Base-by-base conservation (phyloP, 1,140 invertebrate genomes). In the Sipha flava region DNA sequence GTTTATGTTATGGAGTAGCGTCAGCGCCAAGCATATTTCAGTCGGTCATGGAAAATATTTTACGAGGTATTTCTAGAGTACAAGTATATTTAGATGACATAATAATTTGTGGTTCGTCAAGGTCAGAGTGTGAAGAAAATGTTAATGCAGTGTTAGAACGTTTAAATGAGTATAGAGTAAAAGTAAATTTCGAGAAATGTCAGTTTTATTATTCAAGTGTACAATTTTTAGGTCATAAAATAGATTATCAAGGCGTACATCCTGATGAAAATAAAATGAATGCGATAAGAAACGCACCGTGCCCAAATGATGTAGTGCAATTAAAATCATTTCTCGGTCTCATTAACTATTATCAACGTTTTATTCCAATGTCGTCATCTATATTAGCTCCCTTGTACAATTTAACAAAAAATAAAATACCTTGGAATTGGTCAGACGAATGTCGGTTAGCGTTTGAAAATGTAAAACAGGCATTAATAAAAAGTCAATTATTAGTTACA, bases 291-390 rank as follows among this genome's bases (percentile, higher is more conserved):
- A 80, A 84, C 0, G 84, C 81, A 21, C 81, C 83, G 10, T 26
- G 34, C 9, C 87, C 86, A n/a, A 81, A 79, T 40, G 85, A 85
- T 79, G 83, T 83, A 2, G 83, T 4, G 3, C 16, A 84, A 80
- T 29, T 86, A 7, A 47, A 82, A 49, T 62, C 70, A 23, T 86
- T 84, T 52, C 62, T 86, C 0, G 84, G 85, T 0, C 34, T 86
- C 34, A 57, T 85, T 1, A 84, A 83, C 45, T 84, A 84, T 81
- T 87, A 85, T 62, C 54, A 62, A 16, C 62, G 79, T 31, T 86
- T 84, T 79, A 80, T 85, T n/a, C 73, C 79, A 57, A 80, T 73
- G 57, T 49, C 66, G 79, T 16, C 86, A 85, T 12, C 80, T 87
- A 29, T 81, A 83, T 72, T 43, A 81, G 1, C 68, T 85, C 26